phyloP scores from a whole-genome alignment of 2,113 vertebrate genomes.

The Cairina moschata region DNA sequence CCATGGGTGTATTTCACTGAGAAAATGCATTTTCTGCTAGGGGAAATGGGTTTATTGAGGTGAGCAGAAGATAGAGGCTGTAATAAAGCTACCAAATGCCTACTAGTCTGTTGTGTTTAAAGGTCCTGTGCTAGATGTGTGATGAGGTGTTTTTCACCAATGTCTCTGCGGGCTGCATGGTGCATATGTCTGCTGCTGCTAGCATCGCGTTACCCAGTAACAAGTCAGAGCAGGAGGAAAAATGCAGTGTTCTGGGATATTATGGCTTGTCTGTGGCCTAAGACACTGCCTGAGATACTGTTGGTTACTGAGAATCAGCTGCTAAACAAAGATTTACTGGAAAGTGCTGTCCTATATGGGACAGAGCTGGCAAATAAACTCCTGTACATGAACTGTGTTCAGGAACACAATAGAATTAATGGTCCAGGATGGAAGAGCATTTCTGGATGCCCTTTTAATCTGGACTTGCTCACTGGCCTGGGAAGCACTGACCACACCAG shows the following conservation, averaged over 20 bases:
- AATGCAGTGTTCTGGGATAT: not conserved
- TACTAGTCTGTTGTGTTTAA: not conserved
- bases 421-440: not conserved
- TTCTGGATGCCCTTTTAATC: conserved; percentile 29
- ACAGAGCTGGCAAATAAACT: not conserved
- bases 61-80: not conserved
- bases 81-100: not conserved
- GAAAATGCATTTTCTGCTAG: not conserved
- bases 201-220: not conserved
- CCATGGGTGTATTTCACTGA: not conserved
- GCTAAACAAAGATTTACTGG: not conserved
- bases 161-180: not conserved
- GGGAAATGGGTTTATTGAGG: not conserved
- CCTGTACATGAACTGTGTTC: not conserved
- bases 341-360: not conserved
- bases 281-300: not conserved
- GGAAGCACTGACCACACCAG: conserved; percentile 13
- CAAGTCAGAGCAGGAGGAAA: not conserved
- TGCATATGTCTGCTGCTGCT: not conserved
- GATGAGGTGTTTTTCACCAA: not conserved
- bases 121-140: not conserved
- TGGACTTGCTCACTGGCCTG: not conserved
- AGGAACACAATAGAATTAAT: not conserved
- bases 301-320: not conserved
- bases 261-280: not conserved